Evolutionary conservation across 2,113 vertebrate genomes (phyloP).

Genomic region (Pelobates fuscus): DNA sequence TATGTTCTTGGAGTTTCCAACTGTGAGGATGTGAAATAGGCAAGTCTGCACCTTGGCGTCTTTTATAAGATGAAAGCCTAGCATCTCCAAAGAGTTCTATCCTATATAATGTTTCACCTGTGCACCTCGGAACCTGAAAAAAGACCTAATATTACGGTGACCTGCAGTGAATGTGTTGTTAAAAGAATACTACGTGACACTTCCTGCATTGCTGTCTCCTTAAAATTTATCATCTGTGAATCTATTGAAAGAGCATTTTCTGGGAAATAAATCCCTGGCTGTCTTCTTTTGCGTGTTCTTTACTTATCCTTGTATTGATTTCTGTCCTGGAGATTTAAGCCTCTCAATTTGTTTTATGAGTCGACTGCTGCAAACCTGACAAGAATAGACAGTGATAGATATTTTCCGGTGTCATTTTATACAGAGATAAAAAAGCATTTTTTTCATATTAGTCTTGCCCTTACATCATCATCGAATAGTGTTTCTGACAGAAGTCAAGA

Average conservation of each 20-base stretch:
- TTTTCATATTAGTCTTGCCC: slow-evolving; percentile 62
- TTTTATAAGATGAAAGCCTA: too few species aligned
- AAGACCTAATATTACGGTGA: slow-evolving; percentile 7
- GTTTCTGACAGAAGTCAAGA: slow-evolving; percentile 51
- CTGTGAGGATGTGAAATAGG: too few species aligned
- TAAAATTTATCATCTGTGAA: slow-evolving; percentile 66
- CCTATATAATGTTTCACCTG: slow-evolving; percentile 32
- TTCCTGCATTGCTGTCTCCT: slow-evolving; percentile 55
- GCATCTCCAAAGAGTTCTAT: too few species aligned
- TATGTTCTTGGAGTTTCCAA: too few species aligned
- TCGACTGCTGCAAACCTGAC: slow-evolving; percentile 57
- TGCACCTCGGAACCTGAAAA: slow-evolving; percentile 6
- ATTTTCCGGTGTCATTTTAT: slow-evolving; percentile 63
- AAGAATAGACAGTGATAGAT: slow-evolving; percentile 55
- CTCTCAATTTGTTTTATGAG: slow-evolving; percentile 68
- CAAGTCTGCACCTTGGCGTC: too few species aligned
- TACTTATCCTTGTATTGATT: slow-evolving; percentile 67
- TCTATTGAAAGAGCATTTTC: slow-evolving; percentile 65
- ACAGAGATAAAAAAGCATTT: slow-evolving; percentile 61
- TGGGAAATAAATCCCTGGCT: slow-evolving; percentile 68
- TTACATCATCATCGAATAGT: slow-evolving; percentile 51
- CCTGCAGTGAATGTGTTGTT: slow-evolving; percentile 45
- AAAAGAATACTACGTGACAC: slow-evolving; percentile 58
- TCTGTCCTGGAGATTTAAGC: slow-evolving; percentile 65
- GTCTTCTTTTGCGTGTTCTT: slow-evolving; percentile 64